A percentile compares a stretch with the other conserved stretches of the same genome.
Evolutionary conservation across 2,797 vertebrate genomes (phyloP).

Genomic region (Poecilia picta): DNA sequence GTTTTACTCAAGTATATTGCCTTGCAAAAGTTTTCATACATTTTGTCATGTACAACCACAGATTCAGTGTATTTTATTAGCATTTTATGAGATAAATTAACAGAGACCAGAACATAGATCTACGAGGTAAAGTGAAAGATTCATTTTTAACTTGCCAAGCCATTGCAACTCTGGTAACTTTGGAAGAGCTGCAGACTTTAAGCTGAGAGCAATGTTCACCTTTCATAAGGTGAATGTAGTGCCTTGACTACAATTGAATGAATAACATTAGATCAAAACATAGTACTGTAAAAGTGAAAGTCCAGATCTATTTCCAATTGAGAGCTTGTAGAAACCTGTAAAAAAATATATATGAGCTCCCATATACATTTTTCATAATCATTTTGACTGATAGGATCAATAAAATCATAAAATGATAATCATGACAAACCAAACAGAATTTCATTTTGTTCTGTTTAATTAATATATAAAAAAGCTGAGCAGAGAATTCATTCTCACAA

Average conservation of each 20-base stretch:
- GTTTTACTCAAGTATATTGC: constrained; percentile 13
- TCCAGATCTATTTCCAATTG: not conserved
- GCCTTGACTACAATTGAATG: not conserved
- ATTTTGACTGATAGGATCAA: too few relatives aligned
- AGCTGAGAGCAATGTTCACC: not conserved
- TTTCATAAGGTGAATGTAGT: not conserved
- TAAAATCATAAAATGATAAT: too few relatives aligned
- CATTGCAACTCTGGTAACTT: not conserved
- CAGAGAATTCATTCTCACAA: not conserved
- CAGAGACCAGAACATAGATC: not conserved
- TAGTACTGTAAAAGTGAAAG: not conserved
- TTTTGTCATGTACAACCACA: not conserved
- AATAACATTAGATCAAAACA: not conserved
- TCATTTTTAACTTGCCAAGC: not conserved
- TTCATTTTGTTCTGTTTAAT: too few relatives aligned
- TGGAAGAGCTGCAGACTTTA: not conserved
- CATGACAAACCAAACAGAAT: too few relatives aligned
- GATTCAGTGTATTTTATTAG: not conserved
- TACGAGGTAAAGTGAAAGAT: not conserved
- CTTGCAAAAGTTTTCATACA: not conserved
- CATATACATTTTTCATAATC: too few relatives aligned
- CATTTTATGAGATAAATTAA: not conserved
- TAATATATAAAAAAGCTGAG: too few relatives aligned
- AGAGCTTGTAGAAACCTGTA: not conserved
- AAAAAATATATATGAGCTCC: too few relatives aligned